Evolutionary conservation across 1,140 invertebrate genomes (phyloP), one percentile per base, ranked within the genome.

Genomic region (Lithobius niger): DNA sequence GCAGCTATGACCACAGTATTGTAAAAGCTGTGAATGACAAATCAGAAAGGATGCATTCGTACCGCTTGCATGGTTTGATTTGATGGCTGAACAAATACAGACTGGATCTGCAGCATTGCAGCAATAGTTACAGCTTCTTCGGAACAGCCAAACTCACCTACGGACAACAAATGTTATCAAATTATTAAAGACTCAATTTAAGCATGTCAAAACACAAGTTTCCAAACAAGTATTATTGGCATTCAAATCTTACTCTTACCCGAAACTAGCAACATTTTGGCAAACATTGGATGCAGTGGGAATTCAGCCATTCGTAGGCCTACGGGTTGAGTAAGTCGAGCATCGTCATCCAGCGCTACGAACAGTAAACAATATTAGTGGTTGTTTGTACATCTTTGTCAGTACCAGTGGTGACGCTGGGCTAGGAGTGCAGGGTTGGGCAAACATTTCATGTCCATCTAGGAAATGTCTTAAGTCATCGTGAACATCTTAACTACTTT

Each of bases 231-330:
- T n/a, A n/a, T n/a, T n/a, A n/a, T n/a, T n/a, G n/a, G n/a, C n/a
- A n/a, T n/a, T n/a, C n/a, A 36, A 10, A 10, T 31, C 31, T 10
- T 10, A 36, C 6, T 62, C 57, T 64, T 63, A 84, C 84, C 83
- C 60, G 90, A 88, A 27, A 72, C 73, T 10, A 94, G 79, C 1
- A 98, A 67, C 72, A 91, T 86, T 70, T 91, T 96, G 0, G 90
- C 82, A 61, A 88, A 82, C 69, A 87, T 82, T 1, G 95, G 91
- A 57, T 79, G 76, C 0, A 99, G 68, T 0, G 96, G 93, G 65
- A 98, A 80, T 70, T 98, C 94, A 0, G 92, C 91, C 81, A 98
- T 92, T 56, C 80, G 77, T 27, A 80, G 71, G 0, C 94, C 95
- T 0, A 90, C 67, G 0, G 84, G 85, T 45, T 78, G 72, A 0